Conservation (phyloP, 2,888 invertebrate species). For the Dilophus febrilis region DNA sequence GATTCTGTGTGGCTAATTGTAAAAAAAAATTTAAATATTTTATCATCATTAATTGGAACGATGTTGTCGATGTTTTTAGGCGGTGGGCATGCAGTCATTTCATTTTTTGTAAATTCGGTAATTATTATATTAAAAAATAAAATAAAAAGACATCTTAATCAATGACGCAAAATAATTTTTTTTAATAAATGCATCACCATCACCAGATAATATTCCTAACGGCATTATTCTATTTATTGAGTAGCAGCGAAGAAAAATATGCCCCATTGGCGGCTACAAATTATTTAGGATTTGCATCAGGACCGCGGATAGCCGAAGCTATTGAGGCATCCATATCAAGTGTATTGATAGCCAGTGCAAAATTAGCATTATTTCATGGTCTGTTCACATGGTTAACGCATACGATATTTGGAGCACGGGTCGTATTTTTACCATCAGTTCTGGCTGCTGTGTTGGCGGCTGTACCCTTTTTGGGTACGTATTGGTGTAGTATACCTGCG, state of each 20-base stretch:
- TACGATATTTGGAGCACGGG: constrained; percentile 82
- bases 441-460: constrained; percentile 87
- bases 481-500: constrained; percentile 88
- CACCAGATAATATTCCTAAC: constrained; percentile 89
- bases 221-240: constrained; percentile 86
- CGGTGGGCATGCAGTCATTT: constrained; percentile 77
- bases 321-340: constrained; percentile 80
- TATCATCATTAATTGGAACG: constrained; percentile 72
- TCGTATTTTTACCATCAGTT: constrained; percentile 88
- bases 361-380: constrained; percentile 93
- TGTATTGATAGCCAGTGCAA: constrained; percentile 90
- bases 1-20: constrained; percentile 78
- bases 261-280: constrained; percentile 84
- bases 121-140: constrained; percentile 13
- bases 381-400: constrained; percentile 97
- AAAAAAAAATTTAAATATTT: constrained; percentile 79
- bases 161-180: too few species aligned
- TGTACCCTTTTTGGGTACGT: constrained; percentile 89
- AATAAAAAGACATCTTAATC: too few species aligned
- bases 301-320: constrained; percentile 61
- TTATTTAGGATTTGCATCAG: constrained; percentile 54
- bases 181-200: neutral
- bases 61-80: constrained; percentile 72
- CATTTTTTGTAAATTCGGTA: constrained; percentile 71
- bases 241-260: constrained; percentile 69